phyloP scores from a whole-genome alignment of 2,113 vertebrate genomes.

The Pogonocichla stellata region DNA sequence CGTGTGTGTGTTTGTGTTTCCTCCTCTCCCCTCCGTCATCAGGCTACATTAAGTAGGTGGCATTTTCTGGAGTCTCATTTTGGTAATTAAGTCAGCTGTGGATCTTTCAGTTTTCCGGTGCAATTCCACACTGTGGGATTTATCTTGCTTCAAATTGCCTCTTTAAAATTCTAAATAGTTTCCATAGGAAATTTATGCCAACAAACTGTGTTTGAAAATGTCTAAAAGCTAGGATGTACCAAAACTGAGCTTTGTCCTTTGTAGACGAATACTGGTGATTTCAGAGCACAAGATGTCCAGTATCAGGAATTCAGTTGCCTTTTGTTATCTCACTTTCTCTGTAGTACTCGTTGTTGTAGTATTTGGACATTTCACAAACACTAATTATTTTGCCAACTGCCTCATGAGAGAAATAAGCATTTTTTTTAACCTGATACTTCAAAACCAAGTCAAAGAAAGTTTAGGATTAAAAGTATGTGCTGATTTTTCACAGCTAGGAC shows the following conservation, averaged over 20 bases:
- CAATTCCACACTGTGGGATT: background rate
- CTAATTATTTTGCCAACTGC: background rate
- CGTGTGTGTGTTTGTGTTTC: background rate
- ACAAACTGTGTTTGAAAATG: background rate
- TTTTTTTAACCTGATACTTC: background rate
- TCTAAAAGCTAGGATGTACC: background rate
- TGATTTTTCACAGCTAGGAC: background rate
- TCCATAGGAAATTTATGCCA: background rate
- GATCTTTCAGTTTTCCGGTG: background rate
- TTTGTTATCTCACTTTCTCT: background rate
- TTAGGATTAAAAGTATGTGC: background rate
- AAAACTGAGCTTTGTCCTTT: background rate
- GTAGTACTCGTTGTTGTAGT: background rate
- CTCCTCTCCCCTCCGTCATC: background rate
- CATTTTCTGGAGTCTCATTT: background rate
- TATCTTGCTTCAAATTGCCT: background rate
- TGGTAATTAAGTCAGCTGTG: background rate
- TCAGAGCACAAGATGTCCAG: background rate
- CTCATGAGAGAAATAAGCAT: background rate
- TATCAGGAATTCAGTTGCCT: background rate
- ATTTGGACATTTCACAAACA: background rate
- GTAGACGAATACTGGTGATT: background rate
- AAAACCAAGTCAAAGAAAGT: background rate
- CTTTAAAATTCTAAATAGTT: background rate
- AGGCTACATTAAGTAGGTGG: background rate